Evolutionary conservation across 2,113 vertebrate genomes (phyloP).

Genomic region (Pionites leucogaster): DNA sequence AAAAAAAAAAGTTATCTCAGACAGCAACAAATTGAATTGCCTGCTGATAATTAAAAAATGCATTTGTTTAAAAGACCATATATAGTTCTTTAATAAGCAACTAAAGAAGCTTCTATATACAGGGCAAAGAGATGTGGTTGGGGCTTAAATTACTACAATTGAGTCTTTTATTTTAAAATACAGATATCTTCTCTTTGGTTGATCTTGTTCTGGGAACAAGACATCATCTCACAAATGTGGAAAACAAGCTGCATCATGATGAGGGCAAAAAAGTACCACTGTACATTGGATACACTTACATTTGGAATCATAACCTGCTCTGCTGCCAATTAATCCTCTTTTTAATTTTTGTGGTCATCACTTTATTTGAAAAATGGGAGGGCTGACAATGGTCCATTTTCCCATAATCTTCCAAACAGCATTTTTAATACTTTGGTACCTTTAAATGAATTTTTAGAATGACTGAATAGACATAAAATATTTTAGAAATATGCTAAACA

Average conservation of each 20-base stretch:
- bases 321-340: neutral
- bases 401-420: neutral
- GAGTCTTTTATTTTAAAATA: neutral
- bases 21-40: slow-evolving; percentile 41
- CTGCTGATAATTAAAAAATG: slow-evolving; percentile 30
- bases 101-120: neutral
- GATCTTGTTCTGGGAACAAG: neutral
- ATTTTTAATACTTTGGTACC: neutral
- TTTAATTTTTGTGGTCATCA: neutral
- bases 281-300: neutral
- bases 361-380: neutral
- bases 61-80: neutral
- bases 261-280: neutral
- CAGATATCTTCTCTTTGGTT: neutral
- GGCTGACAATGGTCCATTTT: neutral
- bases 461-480: neutral
- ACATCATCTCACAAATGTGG: neutral
- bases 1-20: neutral
- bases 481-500: neutral
- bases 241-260: neutral
- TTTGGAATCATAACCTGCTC: neutral
- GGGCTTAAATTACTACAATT: neutral
- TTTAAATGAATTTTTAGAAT: neutral
- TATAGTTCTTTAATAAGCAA: neutral
- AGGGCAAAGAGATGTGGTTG: neutral